phyloP scores from a whole-genome alignment of 1,140 invertebrate species.

The Drosophila sucinea region DNA sequence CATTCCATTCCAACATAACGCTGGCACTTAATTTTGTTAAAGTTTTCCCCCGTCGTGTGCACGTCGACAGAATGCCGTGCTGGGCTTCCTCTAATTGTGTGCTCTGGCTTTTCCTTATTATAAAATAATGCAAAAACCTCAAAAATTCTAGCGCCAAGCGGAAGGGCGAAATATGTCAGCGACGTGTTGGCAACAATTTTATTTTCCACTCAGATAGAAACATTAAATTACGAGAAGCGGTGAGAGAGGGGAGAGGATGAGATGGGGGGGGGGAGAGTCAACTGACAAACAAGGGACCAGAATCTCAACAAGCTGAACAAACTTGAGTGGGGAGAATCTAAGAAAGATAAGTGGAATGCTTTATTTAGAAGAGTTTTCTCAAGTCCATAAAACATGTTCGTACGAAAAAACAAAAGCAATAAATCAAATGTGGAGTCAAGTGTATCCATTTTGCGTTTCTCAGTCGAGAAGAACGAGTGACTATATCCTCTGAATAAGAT shows the following conservation, averaged over 20 bases:
- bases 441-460: not conserved
- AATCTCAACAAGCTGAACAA: not conserved
- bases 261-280: too few species aligned
- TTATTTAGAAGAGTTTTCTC: not conserved
- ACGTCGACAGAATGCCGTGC: slow-evolving; percentile 28
- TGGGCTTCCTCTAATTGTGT: slow-evolving; percentile 60
- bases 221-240: not conserved
- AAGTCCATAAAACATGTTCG: not conserved
- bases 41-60: slow-evolving; percentile 56
- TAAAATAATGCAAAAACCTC: slow-evolving; percentile 71
- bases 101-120: slow-evolving; percentile 60
- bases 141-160: slow-evolving; percentile 54
- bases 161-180: slow-evolving; percentile 43
- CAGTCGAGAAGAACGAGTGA: too few species aligned
- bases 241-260: too few species aligned
- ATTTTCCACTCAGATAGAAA: slow-evolving; percentile 15
- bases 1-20: slow-evolving; percentile 21
- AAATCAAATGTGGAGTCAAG: not conserved
- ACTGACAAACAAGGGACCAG: not conserved
- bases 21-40: slow-evolving; percentile 68
- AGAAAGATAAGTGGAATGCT: not conserved
- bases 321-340: not conserved
- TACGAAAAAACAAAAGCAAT: not conserved
- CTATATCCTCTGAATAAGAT: too few species aligned
- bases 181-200: slow-evolving; percentile 72